A percentile compares a stretch with the other conserved stretches of the same genome.
Conservation (phyloP, 2,113 vertebrate species). For the Phodopus roborovskii region DNA sequence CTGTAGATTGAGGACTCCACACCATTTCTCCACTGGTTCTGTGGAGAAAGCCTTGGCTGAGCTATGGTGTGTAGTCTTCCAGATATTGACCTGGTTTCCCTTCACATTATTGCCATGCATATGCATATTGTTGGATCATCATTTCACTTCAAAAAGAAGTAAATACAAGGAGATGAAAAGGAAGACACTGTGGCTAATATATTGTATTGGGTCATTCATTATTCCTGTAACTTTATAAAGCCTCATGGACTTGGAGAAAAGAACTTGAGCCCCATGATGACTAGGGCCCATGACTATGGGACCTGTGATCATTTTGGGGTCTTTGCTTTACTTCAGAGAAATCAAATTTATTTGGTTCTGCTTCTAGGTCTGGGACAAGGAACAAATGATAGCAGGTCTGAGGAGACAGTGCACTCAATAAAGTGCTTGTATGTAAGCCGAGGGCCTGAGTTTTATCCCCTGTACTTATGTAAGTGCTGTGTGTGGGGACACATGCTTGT, state of each 20-base stretch:
- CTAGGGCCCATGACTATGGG: not conserved
- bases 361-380: not conserved
- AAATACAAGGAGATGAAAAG: conserved; percentile 14
- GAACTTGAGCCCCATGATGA: not conserved
- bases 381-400: not conserved
- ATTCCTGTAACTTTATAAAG: not conserved
- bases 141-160: not conserved
- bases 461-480: not conserved
- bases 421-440: not conserved
- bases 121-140: not conserved
- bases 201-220: not conserved
- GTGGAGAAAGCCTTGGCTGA: not conserved
- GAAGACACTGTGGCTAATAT: not conserved
- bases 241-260: not conserved
- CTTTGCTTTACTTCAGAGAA: not conserved
- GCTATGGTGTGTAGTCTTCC: not conserved
- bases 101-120: not conserved
- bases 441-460: not conserved
- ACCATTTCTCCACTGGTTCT: not conserved
- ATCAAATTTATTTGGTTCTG: not conserved
- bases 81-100: not conserved
- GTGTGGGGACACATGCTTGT: not conserved
- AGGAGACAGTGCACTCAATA: not conserved
- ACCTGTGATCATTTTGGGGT: not conserved
- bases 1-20: not conserved